Evolutionary conservation across 2,113 vertebrate genomes (phyloP).

Genomic region (Chaenogobius annularis): DNA sequence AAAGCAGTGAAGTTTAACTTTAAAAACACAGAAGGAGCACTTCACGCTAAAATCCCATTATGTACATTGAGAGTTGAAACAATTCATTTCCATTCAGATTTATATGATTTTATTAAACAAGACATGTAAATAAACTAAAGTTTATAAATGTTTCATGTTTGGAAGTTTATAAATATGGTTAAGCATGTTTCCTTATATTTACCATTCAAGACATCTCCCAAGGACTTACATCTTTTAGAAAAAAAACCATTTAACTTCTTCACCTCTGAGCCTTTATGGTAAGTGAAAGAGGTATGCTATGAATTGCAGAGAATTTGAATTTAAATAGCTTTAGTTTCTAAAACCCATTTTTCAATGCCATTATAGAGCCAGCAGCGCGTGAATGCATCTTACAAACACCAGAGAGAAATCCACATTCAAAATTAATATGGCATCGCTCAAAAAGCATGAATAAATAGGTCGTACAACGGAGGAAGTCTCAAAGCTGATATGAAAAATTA

Average conservation of each 20-base stretch:
- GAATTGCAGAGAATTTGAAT: conserved; percentile 2
- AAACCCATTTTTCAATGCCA: not conserved
- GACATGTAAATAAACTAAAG: not conserved
- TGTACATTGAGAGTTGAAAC: too few species aligned
- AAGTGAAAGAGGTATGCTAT: not conserved
- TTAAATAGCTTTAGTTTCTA: not conserved
- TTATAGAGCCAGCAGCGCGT: not conserved
- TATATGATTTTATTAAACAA: too few species aligned
- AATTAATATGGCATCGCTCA: not conserved
- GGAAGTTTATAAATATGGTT: not conserved
- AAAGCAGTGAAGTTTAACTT: too few species aligned
- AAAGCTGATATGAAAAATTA: not conserved
- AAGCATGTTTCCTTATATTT: not conserved
- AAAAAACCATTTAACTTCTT: not conserved
- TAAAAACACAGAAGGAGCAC: too few species aligned
- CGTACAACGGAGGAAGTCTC: not conserved
- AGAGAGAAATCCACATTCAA: not conserved
- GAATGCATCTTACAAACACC: too few species aligned
- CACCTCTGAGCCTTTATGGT: not conserved
- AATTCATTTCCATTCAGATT: too few species aligned
- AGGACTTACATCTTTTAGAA: not conserved
- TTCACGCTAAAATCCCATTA: too few species aligned
- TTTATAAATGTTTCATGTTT: not conserved
- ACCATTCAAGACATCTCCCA: not conserved
- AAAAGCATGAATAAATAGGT: not conserved